Base-by-base conservation (phyloP, 1,140 invertebrate species). In the Agraylea sexmaculata region DNA sequence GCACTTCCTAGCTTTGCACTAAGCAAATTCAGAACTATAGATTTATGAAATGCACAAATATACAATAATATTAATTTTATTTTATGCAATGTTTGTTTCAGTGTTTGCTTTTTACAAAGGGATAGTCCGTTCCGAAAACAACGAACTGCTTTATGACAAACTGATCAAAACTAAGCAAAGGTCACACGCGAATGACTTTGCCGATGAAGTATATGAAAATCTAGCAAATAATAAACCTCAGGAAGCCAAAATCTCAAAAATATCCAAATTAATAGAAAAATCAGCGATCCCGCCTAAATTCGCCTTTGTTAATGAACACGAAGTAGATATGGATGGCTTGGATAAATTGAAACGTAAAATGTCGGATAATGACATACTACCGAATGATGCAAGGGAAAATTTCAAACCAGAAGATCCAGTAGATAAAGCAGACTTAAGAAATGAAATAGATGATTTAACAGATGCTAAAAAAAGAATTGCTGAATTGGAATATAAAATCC, bases 401-500 rank as follows among this genome's bases (percentile, higher is more conserved):
- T 16, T 49, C 8, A 49, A 43, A 38, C 23, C 22, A 10, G 43
- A 49, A 16, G 43, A 45, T 1, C n/a, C 16, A 6, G 45, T 40
- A 19, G 13, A 16, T n/a, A 15, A 22, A 13, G 36, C 21, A 11
- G 27, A 40, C 16, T 36, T 25, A 10, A 37, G 59, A 23, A 56
- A 54, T 30, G 64, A 66, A 32, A 68, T 69, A 29, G 60, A 53
- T 34, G 69, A 77, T 48, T 51, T 80, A 5, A 53, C 68, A 34
- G 70, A 77, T 46, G 76, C 78, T 1, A 73, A 71, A 39, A 61
- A 58, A 25, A 66, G 71, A 52, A 77, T 89, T 42, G 59, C 66
- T 30, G 66, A 78, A 18, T 54, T 90, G 28, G 81, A 87, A 59
- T 70, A 73, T 13, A 82, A 83, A 63, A 57, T 89, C 1, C 64